Evolutionary conservation across 2,888 invertebrate genomes (phyloP).

Genomic region (Apodemia mormo): DNA sequence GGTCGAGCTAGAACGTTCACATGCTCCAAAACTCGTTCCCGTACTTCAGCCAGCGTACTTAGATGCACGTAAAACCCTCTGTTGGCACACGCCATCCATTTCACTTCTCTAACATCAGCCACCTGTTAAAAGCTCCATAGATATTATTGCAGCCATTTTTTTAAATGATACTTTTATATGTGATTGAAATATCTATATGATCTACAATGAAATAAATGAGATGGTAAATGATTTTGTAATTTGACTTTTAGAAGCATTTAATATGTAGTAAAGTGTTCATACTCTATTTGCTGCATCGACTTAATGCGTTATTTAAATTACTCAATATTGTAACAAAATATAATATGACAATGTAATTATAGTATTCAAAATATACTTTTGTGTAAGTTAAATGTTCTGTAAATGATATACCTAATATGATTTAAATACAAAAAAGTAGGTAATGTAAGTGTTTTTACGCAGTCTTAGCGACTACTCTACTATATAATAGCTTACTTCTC

Average conservation of each 20-base stretch:
- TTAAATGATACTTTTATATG: not conserved
- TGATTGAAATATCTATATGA: not conserved
- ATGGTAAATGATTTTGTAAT: not conserved
- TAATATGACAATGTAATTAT: too few relatives aligned
- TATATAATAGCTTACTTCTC: not conserved
- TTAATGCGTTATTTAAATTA: too few relatives aligned
- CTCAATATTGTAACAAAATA: too few relatives aligned
- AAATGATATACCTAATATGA: too few relatives aligned
- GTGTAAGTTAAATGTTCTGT: too few relatives aligned
- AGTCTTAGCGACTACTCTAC: not conserved
- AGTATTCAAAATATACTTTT: too few relatives aligned
- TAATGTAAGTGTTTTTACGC: not conserved
- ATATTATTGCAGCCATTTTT: constrained; percentile 41
- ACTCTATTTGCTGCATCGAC: not conserved
- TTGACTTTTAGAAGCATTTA: not conserved
- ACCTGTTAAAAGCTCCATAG: constrained; percentile 67
- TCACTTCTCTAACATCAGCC: constrained; percentile 95
- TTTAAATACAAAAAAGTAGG: too few relatives aligned
- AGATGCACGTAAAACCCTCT: constrained; percentile 98
- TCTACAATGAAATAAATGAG: not conserved
- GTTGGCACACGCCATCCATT: constrained; percentile 99
- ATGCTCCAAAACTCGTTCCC: constrained; percentile 97
- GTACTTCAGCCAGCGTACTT: constrained; percentile 97
- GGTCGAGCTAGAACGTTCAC: constrained; percentile 98
- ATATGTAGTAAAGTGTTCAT: not conserved